Percentiles rank a stretch among this genome's conserved stretches.
These are phyloP conservation scores for Colistium nudipinnis DNA, from an alignment of 2,113 vertebrate species.

Conservation along the genomic window DNA sequence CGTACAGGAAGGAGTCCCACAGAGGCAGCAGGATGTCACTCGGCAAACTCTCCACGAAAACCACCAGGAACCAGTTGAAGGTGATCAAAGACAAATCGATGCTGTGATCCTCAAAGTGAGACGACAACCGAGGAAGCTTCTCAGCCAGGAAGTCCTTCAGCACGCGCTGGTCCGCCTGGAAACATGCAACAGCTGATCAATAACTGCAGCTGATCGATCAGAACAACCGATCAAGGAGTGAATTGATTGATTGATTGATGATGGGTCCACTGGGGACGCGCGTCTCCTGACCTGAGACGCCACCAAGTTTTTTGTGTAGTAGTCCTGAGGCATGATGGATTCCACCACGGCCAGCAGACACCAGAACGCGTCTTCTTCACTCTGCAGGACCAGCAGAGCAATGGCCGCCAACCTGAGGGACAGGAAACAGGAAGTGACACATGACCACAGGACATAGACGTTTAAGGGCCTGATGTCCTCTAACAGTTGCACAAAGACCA, in stretches of 20 bases:
- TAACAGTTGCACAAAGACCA: no score
- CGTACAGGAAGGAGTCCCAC: conserved; percentile 95
- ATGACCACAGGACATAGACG: background rate
- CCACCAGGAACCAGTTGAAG: conserved; percentile 96
- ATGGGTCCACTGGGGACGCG: background rate
- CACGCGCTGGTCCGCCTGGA: conserved; percentile 93
- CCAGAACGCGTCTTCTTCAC: conserved; percentile 94
- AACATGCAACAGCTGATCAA: background rate
- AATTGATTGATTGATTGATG: no score
- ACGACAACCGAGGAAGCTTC: conserved; percentile 89
- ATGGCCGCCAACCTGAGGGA: conserved; percentile 88
- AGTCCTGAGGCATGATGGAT: conserved; percentile 90
- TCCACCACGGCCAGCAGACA: conserved; percentile 92
- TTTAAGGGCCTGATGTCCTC: no score
- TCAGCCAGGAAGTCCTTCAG: conserved; percentile 91
- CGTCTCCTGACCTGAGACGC: conserved; percentile 88
- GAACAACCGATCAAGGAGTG: background rate
- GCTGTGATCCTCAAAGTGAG: conserved; percentile 85
- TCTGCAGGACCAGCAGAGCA: conserved; percentile 88
- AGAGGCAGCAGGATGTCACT: conserved; percentile 90
- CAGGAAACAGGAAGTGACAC: background rate
- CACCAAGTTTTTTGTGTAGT: conserved; percentile 90
- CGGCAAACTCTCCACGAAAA: conserved; percentile 92
- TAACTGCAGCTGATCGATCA: background rate
- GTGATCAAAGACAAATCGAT: conserved; percentile 91